Evolutionary conservation across 2,888 invertebrate species (phyloP).

Genomic region (Notodonta dromedarius): DNA sequence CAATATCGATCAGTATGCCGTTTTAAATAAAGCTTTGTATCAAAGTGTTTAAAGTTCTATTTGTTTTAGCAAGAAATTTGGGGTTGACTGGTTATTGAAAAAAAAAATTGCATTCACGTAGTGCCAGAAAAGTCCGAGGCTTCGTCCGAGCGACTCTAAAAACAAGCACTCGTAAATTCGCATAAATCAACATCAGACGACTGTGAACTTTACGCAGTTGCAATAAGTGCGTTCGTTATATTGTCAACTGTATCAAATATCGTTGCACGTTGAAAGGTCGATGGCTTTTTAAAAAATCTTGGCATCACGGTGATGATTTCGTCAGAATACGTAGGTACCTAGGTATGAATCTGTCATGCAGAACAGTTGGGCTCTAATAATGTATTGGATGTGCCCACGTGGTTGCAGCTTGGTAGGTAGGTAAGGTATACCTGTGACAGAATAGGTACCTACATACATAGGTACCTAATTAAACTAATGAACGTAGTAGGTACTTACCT

Average conservation of each 20-base stretch:
- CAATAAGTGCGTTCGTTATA: constrained; percentile 21
- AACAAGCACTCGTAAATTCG: constrained; percentile 8
- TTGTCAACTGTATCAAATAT: constrained; percentile 28
- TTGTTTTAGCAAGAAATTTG: background rate
- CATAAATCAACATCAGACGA: constrained; percentile 14
- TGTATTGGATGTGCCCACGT: constrained; percentile 13
- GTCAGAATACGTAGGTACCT: constrained; percentile 55
- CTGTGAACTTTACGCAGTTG: constrained; percentile 37
- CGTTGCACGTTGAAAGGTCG: constrained; percentile 63
- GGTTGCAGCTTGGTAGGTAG: background rate
- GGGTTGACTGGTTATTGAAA: background rate
- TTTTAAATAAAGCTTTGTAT: background rate
- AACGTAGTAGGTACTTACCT: too few species aligned
- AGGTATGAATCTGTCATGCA: constrained; percentile 63
- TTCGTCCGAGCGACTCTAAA: constrained; percentile 39
- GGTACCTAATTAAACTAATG: too few species aligned
- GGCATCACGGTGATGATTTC: constrained; percentile 71
- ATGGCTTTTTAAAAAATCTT: constrained; percentile 79
- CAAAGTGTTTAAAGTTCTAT: background rate
- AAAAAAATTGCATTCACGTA: background rate
- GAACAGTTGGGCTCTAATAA: constrained; percentile 43
- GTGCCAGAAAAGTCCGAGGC: background rate
- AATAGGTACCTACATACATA: too few species aligned
- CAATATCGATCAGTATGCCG: background rate
- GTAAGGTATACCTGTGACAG: background rate